These are phyloP conservation scores for Pristionchus mayeri DNA, from an alignment of 2,888 invertebrate species.

Conservation along the genomic window DNA sequence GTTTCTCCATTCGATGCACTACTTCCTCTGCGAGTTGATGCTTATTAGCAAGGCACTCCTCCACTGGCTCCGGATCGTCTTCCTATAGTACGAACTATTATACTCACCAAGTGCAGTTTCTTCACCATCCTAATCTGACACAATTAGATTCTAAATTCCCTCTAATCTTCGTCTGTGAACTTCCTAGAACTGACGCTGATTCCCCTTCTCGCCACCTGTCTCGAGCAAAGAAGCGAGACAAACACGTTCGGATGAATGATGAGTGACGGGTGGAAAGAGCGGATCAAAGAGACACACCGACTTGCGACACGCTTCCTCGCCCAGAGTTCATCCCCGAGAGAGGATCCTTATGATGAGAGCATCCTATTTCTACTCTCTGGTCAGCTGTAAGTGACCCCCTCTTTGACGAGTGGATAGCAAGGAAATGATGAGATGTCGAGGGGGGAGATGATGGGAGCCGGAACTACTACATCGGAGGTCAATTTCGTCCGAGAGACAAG, in stretches of 20 bases:
- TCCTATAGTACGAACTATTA: slow-evolving; percentile 8
- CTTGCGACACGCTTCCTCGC: too few relatives aligned
- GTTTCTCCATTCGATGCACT: slow-evolving; percentile 55
- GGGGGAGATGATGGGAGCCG: not conserved
- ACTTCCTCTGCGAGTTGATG: slow-evolving; percentile 59
- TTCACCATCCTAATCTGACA: too few relatives aligned
- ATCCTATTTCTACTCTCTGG: not conserved
- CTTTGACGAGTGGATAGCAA: not conserved
- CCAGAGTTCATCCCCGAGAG: too few relatives aligned
- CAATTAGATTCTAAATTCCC: too few relatives aligned
- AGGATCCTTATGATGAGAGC: too few relatives aligned
- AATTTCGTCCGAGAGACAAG: not conserved
- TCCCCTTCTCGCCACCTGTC: not conserved
- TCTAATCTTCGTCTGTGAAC: not conserved
- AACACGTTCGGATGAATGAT: slow-evolving; percentile 8
- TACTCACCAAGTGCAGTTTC: too few relatives aligned
- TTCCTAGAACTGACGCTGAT: not conserved
- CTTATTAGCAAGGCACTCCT: slow-evolving; percentile 67
- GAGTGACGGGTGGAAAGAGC: not conserved
- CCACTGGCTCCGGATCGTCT: slow-evolving; percentile 61
- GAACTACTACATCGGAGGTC: not conserved
- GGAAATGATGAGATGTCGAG: slow-evolving; percentile 16
- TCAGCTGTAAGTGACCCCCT: slow-evolving; percentile 1
- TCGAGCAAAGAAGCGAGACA: slow-evolving; percentile 13
- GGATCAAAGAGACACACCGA: not conserved